Conservation (phyloP, 2,113 vertebrate genomes). For the Calyptomena viridis region DNA sequence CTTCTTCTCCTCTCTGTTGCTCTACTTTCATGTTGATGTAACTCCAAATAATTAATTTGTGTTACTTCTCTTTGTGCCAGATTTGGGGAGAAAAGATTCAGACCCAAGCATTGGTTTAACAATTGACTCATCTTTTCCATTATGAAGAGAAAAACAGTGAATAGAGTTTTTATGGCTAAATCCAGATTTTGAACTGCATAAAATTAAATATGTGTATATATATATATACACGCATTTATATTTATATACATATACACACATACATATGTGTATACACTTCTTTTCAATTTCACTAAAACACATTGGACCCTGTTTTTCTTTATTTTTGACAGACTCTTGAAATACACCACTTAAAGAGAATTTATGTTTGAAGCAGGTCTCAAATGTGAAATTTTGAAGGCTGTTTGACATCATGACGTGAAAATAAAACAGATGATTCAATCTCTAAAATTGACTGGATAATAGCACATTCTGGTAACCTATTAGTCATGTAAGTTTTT, state of each 20-base stretch:
- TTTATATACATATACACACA: not conserved
- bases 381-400: not conserved
- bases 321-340: not conserved
- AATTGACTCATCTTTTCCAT: conserved; percentile 7
- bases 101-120: not conserved
- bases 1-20: not conserved
- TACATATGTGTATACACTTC: not conserved
- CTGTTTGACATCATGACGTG: not conserved
- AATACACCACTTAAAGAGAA: not conserved
- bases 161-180: not conserved
- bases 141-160: not conserved
- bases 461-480: not conserved
- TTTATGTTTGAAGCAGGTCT: not conserved
- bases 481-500: not conserved
- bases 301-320: not conserved
- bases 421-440: not conserved
- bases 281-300: not conserved
- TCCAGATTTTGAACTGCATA: not conserved
- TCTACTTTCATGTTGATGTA: not conserved
- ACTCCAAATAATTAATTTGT: not conserved
- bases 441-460: not conserved
- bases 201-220: not conserved
- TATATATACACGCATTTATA: too few species aligned
- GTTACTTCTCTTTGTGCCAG: not conserved
- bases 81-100: not conserved